A percentile compares a stretch with the other conserved stretches of the same genome.
Evolutionary conservation across 2,888 invertebrate species (phyloP).

Genomic region (Bhutanitis thaidina): DNA sequence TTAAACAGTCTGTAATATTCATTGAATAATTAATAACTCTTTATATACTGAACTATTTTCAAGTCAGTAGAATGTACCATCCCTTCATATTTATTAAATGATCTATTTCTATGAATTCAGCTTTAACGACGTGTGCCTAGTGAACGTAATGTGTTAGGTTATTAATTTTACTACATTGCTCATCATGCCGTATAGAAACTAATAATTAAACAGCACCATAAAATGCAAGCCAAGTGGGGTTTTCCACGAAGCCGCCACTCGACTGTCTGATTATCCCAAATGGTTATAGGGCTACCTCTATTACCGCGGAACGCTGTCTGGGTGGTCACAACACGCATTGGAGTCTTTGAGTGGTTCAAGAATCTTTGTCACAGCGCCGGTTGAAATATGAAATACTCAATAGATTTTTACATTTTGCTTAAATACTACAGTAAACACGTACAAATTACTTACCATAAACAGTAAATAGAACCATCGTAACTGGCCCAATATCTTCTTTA

Average conservation of each 20-base stretch:
- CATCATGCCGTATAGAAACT: not conserved
- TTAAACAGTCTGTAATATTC: no score
- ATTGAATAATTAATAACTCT: no score
- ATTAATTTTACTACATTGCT: not conserved
- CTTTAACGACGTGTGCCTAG: not conserved
- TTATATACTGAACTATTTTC: no score
- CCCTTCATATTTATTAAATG: no score
- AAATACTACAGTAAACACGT: no score
- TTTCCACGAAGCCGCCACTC: not conserved
- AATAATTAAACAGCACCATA: slow-evolving; percentile 11
- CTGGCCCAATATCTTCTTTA: no score
- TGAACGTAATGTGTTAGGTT: not conserved
- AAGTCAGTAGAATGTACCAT: no score
- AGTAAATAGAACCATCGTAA: no score
- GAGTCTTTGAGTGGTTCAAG: not conserved
- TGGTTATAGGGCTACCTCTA: slow-evolving; percentile 12
- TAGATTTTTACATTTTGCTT: no score
- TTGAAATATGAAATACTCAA: not conserved
- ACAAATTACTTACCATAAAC: no score
- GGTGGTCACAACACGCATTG: slow-evolving; percentile 7
- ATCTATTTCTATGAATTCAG: not conserved
- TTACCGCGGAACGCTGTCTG: slow-evolving; percentile 7
- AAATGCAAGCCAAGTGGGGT: not conserved
- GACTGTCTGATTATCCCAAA: slow-evolving; percentile 4
- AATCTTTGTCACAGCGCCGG: not conserved